A percentile compares a stretch with the other conserved stretches of the same genome.
Evolutionary conservation across 2,888 invertebrate genomes (phyloP).

Genomic region (Erannis defoliaria): DNA sequence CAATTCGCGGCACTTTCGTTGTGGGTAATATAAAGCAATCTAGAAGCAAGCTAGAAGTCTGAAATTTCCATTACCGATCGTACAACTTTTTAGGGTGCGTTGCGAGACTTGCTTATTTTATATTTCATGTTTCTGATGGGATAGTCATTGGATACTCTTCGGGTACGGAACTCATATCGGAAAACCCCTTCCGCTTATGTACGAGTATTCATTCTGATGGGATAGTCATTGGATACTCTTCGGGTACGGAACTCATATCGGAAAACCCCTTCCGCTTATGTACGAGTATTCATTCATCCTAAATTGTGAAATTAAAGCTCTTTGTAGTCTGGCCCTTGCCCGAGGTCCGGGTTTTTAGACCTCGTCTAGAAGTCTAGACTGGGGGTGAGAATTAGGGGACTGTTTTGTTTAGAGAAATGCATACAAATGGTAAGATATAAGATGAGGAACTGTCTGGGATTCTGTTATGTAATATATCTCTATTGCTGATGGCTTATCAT

Average conservation of each 20-base stretch:
- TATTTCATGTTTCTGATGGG: no score
- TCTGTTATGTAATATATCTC: not conserved
- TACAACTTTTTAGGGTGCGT: no score
- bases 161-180: not conserved
- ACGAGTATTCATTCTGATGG: no score
- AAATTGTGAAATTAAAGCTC: not conserved
- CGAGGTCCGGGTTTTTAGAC: slow-evolving; percentile 23
- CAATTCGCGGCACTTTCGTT: no score
- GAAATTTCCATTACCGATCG: no score
- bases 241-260: not conserved
- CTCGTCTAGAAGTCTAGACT: slow-evolving; percentile 18
- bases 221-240: no score
- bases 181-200: not conserved
- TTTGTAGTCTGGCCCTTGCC: slow-evolving; percentile 32
- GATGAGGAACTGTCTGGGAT: not conserved
- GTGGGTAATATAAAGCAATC: no score
- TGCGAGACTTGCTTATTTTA: no score
- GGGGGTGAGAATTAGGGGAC: not conserved
- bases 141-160: no score
- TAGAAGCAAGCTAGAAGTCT: no score
- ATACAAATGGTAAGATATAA: slow-evolving; percentile 4
- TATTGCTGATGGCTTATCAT: no score
- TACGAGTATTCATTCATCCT: not conserved
- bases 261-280: not conserved
- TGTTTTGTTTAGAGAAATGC: slow-evolving; percentile 16